Evolutionary conservation across 2,888 invertebrate species (phyloP).

Genomic region (Clunio marinus): DNA sequence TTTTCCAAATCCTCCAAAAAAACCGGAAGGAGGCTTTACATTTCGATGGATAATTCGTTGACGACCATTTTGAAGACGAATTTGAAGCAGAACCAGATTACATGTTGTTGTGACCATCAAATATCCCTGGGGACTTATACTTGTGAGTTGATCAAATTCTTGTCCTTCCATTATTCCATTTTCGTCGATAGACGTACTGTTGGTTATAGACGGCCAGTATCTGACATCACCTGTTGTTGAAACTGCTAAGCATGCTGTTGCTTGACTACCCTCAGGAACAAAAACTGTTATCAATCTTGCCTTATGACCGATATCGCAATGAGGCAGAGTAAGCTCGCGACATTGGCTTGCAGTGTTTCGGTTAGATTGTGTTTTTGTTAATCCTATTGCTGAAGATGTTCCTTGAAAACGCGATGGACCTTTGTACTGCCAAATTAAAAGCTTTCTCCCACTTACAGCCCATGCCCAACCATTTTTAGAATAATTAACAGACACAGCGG

Average conservation of each 20-base stretch:
- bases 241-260: conserved; percentile 84
- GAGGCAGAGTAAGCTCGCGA: conserved; percentile 80
- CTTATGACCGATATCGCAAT: conserved; percentile 87
- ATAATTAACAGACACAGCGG: conserved; percentile 53
- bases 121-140: conserved; percentile 67
- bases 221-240: conserved; percentile 89
- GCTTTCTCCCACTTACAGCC: conserved; percentile 76
- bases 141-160: conserved; percentile 73
- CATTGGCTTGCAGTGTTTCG: conserved; percentile 59
- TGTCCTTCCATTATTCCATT: conserved; percentile 83
- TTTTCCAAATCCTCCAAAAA: conserved; percentile 84
- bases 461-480: conserved; percentile 56
- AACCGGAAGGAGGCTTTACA: conserved; percentile 70
- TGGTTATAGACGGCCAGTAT: conserved; percentile 86
- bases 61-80: conserved; percentile 61
- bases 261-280: conserved; percentile 56
- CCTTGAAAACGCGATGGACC: conserved; percentile 46
- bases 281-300: conserved; percentile 78
- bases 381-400: conserved; percentile 43
- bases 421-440: conserved; percentile 80
- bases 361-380: conserved; percentile 51
- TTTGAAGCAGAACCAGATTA: conserved; percentile 70
- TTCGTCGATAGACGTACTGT: conserved; percentile 78
- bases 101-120: conserved; percentile 89
- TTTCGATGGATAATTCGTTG: conserved; percentile 64